Conservation (phyloP, 2,113 vertebrate species). For the Callopanchax toddi region DNA sequence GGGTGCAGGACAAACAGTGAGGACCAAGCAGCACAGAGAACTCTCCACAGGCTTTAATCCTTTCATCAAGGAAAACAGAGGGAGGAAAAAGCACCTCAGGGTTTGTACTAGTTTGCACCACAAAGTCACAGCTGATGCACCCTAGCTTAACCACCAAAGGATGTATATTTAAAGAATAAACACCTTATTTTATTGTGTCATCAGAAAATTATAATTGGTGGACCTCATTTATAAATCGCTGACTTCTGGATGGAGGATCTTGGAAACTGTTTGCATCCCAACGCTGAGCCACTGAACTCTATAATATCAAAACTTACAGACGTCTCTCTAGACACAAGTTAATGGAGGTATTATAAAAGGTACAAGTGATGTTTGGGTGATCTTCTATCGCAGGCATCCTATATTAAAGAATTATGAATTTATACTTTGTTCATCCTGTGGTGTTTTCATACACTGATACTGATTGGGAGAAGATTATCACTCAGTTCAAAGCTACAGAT, state of each 20-base stretch:
- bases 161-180: background rate
- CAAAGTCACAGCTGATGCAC: background rate
- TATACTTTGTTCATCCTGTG: slow-evolving; percentile 27
- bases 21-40: background rate
- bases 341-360: slow-evolving; percentile 8
- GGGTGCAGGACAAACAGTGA: background rate
- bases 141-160: background rate
- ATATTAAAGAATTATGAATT: slow-evolving; percentile 1
- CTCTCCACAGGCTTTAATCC: background rate
- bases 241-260: background rate
- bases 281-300: background rate
- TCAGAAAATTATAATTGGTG: background rate
- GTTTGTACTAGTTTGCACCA: background rate
- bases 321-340: background rate
- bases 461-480: background rate
- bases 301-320: too few species aligned
- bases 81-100: background rate
- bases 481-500: background rate
- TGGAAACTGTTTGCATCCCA: background rate
- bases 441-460: slow-evolving; percentile 12
- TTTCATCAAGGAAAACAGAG: background rate
- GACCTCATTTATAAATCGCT: background rate
- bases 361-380: background rate
- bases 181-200: background rate
- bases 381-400: slow-evolving; percentile 24